A percentile compares a stretch with the other conserved stretches of the same genome.
phyloP scores from a whole-genome alignment of 2,888 invertebrate genomes.

The Lasioglossum figueresi region DNA sequence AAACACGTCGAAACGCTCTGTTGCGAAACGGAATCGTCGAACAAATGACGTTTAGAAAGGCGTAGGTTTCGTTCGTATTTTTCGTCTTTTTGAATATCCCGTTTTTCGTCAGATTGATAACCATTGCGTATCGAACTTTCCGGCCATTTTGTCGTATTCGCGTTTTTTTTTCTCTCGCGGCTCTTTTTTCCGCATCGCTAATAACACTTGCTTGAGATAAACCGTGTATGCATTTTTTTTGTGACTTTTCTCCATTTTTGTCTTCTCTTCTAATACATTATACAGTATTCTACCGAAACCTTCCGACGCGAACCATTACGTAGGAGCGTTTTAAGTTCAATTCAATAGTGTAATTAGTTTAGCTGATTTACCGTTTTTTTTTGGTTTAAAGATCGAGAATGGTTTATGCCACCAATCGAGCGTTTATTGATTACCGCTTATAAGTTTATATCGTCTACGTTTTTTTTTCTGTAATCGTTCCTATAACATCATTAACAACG shows the following conservation, averaged over 20 bases:
- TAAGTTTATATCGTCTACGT: constrained; percentile 51
- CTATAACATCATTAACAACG: constrained; percentile 81
- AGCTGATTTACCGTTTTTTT: constrained; percentile 48
- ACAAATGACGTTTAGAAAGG: constrained; percentile 15
- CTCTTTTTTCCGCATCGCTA: constrained; percentile 21
- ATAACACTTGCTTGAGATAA: constrained; percentile 47
- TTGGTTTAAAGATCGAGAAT: constrained; percentile 57
- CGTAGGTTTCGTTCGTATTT: neutral
- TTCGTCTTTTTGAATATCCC: neutral
- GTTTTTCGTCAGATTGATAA: constrained; percentile 6
- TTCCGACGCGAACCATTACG: constrained; percentile 60
- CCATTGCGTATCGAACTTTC: constrained; percentile 28
- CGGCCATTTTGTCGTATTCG: neutral
- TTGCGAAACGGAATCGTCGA: constrained; percentile 34
- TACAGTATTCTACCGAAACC: constrained; percentile 70
- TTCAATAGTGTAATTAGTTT: constrained; percentile 57
- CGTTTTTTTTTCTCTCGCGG: constrained; percentile 11
- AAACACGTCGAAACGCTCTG: neutral
- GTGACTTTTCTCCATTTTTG: constrained; percentile 15
- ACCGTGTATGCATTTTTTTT: constrained; percentile 36
- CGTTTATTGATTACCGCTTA: constrained; percentile 59
- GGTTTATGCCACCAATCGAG: constrained; percentile 63
- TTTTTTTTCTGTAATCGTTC: constrained; percentile 71
- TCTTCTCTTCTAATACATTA: constrained; percentile 42
- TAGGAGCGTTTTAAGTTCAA: constrained; percentile 58